These are phyloP conservation scores for Sebastes flavidus DNA, from an alignment of 2,797 vertebrate species.

Conservation along the genomic window DNA sequence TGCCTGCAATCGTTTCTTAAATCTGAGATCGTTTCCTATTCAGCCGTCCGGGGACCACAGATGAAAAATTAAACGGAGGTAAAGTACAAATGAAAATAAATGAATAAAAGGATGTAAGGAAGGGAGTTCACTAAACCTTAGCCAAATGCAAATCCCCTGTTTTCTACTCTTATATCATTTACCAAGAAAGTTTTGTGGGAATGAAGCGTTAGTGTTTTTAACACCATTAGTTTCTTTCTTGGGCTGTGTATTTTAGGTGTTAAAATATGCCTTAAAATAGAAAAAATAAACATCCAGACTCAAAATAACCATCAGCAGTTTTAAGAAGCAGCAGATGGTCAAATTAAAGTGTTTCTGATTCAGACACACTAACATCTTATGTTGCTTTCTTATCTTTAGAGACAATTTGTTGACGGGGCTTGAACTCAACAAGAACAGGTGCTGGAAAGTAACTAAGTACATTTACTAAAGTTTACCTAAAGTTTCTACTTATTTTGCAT, in stretches of 20 bases:
- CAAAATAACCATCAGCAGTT: neutral
- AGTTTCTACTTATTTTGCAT: neutral
- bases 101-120: neutral
- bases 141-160: neutral
- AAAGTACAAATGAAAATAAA: conserved; percentile 43
- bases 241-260: neutral
- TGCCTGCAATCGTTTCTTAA: neutral
- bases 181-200: neutral
- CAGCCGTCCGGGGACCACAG: conserved; percentile 1
- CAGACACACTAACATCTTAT: no score
- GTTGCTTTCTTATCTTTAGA: no score
- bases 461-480: neutral
- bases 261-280: neutral
- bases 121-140: neutral
- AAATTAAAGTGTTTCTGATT: neutral
- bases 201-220: neutral
- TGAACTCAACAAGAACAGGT: neutral
- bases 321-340: neutral
- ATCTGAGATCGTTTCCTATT: conserved; percentile 40
- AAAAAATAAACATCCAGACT: neutral
- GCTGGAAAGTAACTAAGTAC: neutral
- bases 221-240: neutral
- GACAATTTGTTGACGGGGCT: no score
- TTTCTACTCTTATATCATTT: neutral
- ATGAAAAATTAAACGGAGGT: conserved; percentile 27